Conservation (phyloP, 2,888 invertebrate species). For the Sphaeridia pumilis region DNA sequence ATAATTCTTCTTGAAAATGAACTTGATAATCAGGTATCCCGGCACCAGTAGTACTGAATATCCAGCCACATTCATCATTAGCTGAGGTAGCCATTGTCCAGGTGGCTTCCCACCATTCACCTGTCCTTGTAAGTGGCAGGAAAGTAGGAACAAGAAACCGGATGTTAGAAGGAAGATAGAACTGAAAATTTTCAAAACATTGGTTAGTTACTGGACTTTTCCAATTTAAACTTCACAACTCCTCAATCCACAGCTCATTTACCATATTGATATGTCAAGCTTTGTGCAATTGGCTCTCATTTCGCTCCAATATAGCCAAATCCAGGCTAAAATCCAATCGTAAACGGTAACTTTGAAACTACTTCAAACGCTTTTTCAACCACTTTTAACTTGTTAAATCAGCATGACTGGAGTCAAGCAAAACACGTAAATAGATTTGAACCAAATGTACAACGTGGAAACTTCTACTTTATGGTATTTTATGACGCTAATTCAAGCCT, state of each 20-base stretch:
- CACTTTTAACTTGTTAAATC: too few species aligned
- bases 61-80: constrained; percentile 68
- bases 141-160: constrained; percentile 42
- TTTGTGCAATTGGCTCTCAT: background rate
- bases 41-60: constrained; percentile 82
- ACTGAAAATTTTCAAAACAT: constrained; percentile 39
- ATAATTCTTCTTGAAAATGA: constrained; percentile 63
- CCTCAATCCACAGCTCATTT: background rate
- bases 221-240: background rate
- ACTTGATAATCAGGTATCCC: constrained; percentile 68
- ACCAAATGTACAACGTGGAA: too few species aligned
- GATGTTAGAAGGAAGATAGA: constrained; percentile 42
- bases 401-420: too few species aligned
- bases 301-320: too few species aligned
- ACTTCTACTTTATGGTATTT: too few species aligned
- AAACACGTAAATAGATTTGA: too few species aligned
- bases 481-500: too few species aligned
- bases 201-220: background rate
- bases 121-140: constrained; percentile 42
- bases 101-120: too few species aligned
- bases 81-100: constrained; percentile 57
- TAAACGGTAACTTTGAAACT: too few species aligned
- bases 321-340: too few species aligned
- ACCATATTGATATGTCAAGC: constrained; percentile 1
- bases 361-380: too few species aligned